Conservation (phyloP, 2,113 vertebrate species). For the Vulpes ferrilata region DNA sequence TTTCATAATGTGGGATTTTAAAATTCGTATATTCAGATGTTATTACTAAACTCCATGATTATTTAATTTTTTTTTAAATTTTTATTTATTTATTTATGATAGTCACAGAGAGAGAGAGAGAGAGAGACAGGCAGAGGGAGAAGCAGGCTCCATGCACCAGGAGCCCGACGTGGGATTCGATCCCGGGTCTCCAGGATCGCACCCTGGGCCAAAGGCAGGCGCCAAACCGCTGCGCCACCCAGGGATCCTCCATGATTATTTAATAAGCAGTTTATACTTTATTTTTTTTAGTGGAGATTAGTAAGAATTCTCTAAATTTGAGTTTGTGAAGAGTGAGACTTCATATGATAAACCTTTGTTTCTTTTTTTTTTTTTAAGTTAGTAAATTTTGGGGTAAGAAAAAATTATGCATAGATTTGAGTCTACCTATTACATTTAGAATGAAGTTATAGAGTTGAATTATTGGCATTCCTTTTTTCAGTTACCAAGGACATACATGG, state of each 20-base stretch:
- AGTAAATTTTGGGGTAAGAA: slow-evolving; percentile 8
- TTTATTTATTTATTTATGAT: no score
- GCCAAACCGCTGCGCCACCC: no score
- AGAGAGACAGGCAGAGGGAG: no score
- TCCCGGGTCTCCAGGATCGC: no score
- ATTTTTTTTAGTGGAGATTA: neutral
- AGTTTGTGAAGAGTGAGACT: slow-evolving; percentile 3
- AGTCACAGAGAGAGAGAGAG: no score
- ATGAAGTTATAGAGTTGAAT: slow-evolving; percentile 26
- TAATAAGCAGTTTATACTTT: slow-evolving; percentile 8
- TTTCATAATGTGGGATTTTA: neutral
- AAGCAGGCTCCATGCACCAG: no score
- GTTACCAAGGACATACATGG: neutral
- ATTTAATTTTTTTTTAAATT: neutral
- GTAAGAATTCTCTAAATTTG: slow-evolving; percentile 18
- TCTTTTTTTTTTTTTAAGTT: slow-evolving; percentile 32
- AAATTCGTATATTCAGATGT: neutral
- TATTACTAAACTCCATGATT: neutral
- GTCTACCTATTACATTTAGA: neutral
- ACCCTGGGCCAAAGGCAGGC: no score
- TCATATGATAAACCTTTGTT: slow-evolving; percentile 5
- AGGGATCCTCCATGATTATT: neutral
- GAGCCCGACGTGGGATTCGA: no score
- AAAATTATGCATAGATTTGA: slow-evolving; percentile 25
- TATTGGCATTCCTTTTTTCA: neutral